These are phyloP conservation scores for Plebejus argus DNA, from an alignment of 2,888 invertebrate genomes.

Conservation along the genomic window DNA sequence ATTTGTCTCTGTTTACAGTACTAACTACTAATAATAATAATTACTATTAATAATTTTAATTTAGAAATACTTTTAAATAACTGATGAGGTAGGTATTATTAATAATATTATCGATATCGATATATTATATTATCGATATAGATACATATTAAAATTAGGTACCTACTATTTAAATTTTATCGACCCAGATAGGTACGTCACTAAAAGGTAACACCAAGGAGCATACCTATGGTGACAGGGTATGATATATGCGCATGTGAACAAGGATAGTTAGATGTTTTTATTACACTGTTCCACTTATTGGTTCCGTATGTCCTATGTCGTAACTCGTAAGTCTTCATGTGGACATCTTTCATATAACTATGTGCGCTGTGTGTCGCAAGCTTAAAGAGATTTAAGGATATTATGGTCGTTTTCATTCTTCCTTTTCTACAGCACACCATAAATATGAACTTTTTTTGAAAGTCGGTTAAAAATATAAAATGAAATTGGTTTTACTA, in stretches of 20 bases:
- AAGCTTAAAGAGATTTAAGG: background rate
- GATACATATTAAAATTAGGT: background rate
- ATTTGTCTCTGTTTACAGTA: too few relatives aligned
- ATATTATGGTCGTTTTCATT: background rate
- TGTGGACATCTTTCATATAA: background rate
- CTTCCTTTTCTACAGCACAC: too few relatives aligned
- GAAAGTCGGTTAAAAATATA: too few relatives aligned
- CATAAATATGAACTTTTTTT: too few relatives aligned
- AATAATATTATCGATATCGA: background rate
- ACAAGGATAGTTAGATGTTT: slow-evolving; percentile 39
- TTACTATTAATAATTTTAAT: too few relatives aligned
- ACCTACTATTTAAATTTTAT: slow-evolving; percentile 24
- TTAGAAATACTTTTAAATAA: too few relatives aligned
- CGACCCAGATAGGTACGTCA: slow-evolving; percentile 36
- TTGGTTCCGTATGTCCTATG: slow-evolving; percentile 28
- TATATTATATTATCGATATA: background rate
- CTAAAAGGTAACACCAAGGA: slow-evolving; percentile 49
- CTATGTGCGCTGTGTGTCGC: background rate
- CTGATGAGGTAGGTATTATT: background rate
- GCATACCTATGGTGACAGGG: slow-evolving; percentile 51
- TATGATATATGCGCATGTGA: slow-evolving; percentile 61
- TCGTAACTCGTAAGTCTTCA: slow-evolving; percentile 14
- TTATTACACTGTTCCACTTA: slow-evolving; percentile 36
- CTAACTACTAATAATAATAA: too few relatives aligned
- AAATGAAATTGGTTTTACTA: too few relatives aligned